A percentile compares a stretch with the other conserved stretches of the same genome.
phyloP scores from a whole-genome alignment of 2,797 vertebrate genomes.

The Gymnothorax javanicus region DNA sequence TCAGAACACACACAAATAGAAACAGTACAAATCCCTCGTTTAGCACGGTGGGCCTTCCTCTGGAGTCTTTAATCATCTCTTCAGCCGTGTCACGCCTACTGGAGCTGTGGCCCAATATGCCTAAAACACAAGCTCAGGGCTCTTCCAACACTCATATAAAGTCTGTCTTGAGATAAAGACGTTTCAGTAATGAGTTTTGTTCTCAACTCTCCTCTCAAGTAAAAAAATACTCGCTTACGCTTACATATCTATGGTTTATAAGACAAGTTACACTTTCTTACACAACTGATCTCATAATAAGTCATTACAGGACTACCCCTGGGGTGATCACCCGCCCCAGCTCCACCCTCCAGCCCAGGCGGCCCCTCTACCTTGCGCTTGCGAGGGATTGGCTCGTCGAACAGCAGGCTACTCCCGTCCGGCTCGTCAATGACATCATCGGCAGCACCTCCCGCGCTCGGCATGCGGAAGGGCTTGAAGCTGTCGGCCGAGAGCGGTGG shows the following conservation, averaged over 20 bases:
- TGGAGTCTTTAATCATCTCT: background rate
- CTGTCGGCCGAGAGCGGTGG: slow-evolving; percentile 92
- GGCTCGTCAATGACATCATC: slow-evolving; percentile 91
- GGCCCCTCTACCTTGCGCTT: slow-evolving; percentile 87
- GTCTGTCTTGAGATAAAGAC: no score
- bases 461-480: slow-evolving; percentile 89
- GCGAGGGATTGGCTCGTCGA: slow-evolving; percentile 96
- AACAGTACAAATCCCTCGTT: background rate
- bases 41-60: background rate
- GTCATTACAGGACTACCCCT: no score
- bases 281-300: no score
- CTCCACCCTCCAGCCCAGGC: background rate
- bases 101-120: background rate
- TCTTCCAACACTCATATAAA: background rate
- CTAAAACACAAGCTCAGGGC: background rate
- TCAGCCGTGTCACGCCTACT: background rate
- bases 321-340: background rate
- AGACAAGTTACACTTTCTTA: no score
- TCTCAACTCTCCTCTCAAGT: no score
- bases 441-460: slow-evolving; percentile 72
- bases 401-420: slow-evolving; percentile 89
- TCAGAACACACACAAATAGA: background rate
- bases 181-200: no score
- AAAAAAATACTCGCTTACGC: no score
- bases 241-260: no score